Conservation (phyloP, 2,888 invertebrate species). For the Sinopyrophorus schimmeli region DNA sequence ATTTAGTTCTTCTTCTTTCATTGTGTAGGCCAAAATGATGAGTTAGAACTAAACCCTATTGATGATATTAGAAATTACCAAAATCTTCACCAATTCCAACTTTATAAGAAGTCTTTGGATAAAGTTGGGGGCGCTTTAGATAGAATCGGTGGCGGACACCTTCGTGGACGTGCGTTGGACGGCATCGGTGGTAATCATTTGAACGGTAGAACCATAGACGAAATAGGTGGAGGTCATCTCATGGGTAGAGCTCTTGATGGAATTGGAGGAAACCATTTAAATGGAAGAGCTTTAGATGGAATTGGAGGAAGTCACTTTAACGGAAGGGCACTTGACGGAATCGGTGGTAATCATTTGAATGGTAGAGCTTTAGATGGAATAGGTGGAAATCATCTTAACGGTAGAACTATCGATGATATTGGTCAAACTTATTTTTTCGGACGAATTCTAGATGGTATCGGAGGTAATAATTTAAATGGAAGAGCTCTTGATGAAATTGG, state of each 20-base stretch:
- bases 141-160: slow-evolving; percentile 29
- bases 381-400: slow-evolving; percentile 33
- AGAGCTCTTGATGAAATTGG: slow-evolving; percentile 19
- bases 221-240: slow-evolving; percentile 4
- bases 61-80: background rate
- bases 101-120: slow-evolving; percentile 30
- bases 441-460: slow-evolving; percentile 30
- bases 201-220: slow-evolving; percentile 21
- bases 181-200: slow-evolving; percentile 36
- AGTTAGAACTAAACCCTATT: too few species aligned
- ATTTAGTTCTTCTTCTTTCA: too few species aligned
- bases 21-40: too few species aligned
- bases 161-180: slow-evolving; percentile 28
- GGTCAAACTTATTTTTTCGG: slow-evolving; percentile 11
- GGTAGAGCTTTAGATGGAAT: slow-evolving; percentile 34
- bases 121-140: slow-evolving; percentile 34
- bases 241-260: slow-evolving; percentile 24
- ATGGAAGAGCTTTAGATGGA: slow-evolving; percentile 27
- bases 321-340: slow-evolving; percentile 29
- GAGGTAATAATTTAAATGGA: slow-evolving; percentile 26
- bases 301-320: slow-evolving; percentile 33
- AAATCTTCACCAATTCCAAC: too few species aligned
- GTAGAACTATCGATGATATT: slow-evolving; percentile 33
- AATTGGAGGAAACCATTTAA: slow-evolving; percentile 33
- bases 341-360: slow-evolving; percentile 32